phyloP scores from a whole-genome alignment of 2,113 vertebrate genomes.

The Perca schrenkii region DNA sequence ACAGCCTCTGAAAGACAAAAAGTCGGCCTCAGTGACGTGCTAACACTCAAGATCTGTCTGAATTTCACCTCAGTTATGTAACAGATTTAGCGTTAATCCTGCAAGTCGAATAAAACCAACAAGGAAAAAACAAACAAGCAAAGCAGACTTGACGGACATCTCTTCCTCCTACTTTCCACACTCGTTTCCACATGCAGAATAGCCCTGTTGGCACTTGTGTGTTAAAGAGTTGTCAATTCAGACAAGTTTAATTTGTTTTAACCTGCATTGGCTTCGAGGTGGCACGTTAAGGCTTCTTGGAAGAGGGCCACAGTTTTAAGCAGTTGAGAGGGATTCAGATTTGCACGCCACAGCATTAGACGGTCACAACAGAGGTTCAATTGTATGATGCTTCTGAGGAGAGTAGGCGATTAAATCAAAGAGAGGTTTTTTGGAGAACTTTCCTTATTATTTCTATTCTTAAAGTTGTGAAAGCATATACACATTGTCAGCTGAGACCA shows the following conservation, averaged over 20 bases:
- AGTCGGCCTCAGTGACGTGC: too few relatives aligned
- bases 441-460: constrained; percentile 42
- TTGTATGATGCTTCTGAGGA: constrained; percentile 52
- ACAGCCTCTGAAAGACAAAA: too few relatives aligned
- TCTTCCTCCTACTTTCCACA: background rate
- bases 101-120: constrained; percentile 9
- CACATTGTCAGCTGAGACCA: constrained; percentile 40
- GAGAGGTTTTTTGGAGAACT: constrained; percentile 6
- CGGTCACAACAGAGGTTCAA: constrained; percentile 70
- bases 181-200: background rate
- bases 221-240: background rate
- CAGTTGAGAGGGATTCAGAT: constrained; percentile 63
- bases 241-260: background rate
- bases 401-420: constrained; percentile 51
- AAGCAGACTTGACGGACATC: background rate
- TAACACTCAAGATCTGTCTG: background rate
- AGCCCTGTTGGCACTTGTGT: constrained; percentile 2
- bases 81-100: constrained; percentile 58
- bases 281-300: constrained; percentile 40
- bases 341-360: constrained; percentile 50
- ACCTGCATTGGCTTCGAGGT: background rate
- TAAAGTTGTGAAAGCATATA: constrained; percentile 33
- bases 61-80: constrained; percentile 57
- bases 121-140: constrained; percentile 43
- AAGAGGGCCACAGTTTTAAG: constrained; percentile 46